Evolutionary conservation across 2,797 vertebrate genomes (phyloP).

Genomic region (Vultur gryphus): DNA sequence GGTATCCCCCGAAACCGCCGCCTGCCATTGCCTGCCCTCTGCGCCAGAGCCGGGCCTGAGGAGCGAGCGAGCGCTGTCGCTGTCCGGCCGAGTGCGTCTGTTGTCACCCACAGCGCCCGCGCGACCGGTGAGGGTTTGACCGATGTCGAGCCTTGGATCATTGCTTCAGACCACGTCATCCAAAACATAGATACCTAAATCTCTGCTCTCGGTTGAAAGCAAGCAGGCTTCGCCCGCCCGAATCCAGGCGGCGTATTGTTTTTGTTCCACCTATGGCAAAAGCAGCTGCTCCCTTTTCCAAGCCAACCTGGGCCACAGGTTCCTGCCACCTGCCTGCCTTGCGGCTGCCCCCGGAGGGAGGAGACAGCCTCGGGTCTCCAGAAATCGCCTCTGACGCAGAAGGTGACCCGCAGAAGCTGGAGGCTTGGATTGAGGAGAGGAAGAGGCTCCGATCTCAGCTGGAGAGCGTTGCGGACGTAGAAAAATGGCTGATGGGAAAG

Average conservation of each 20-base stretch:
- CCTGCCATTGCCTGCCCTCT: too few relatives aligned
- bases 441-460: not conserved
- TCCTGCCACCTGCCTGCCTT: not conserved
- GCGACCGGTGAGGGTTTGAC: too few relatives aligned
- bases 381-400: rapidly evolving
- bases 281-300: not conserved
- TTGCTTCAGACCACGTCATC: too few relatives aligned
- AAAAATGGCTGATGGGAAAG: not conserved
- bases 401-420: not conserved
- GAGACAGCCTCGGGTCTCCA: not conserved
- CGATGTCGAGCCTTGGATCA: rapidly evolving
- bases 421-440: not conserved
- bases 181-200: rapidly evolving
- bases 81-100: rapidly evolving
- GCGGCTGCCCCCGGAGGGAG: not conserved
- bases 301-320: rapidly evolving
- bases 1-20: not conserved
- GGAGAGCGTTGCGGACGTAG: not conserved
- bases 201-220: not conserved
- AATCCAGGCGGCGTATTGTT: rapidly evolving
- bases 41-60: too few relatives aligned
- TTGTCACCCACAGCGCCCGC: rapidly evolving
- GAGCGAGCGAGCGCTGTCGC: not conserved
- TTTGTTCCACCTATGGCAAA: too few relatives aligned
- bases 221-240: too few relatives aligned